Percentiles rank a stretch among this genome's conserved stretches.
These are phyloP conservation scores for Corvus moneduloides DNA, from an alignment of 2,113 vertebrate species.

Conservation along the genomic window DNA sequence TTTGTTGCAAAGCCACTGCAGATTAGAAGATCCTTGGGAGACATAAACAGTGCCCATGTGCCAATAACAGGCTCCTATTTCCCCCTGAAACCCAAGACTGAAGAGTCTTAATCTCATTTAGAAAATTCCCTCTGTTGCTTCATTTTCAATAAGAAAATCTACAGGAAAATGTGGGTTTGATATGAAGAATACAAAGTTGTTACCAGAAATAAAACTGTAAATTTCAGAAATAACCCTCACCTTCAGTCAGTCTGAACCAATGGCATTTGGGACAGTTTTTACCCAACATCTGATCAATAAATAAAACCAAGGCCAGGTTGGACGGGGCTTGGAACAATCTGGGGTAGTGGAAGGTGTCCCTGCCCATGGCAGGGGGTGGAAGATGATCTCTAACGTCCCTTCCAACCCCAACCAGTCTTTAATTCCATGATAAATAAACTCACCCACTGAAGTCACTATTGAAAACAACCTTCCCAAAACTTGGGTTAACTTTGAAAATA, in stretches of 20 bases:
- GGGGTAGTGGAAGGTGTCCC: background rate
- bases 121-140: fast-evolving
- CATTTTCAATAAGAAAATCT: background rate
- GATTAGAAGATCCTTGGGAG: background rate
- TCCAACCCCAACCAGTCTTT: background rate
- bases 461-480: background rate
- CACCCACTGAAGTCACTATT: background rate
- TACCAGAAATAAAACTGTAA: background rate
- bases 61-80: background rate
- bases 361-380: background rate
- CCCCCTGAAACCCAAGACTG: background rate
- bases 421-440: background rate
- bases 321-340: background rate
- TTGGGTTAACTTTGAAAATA: background rate
- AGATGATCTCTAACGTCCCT: background rate
- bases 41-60: background rate
- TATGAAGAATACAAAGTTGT: background rate
- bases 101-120: background rate
- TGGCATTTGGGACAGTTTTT: background rate
- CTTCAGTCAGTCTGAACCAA: background rate
- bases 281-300: background rate
- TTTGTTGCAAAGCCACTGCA: background rate
- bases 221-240: background rate
- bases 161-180: background rate
- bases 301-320: background rate